Evolutionary conservation across 2,888 invertebrate genomes (phyloP), one percentile per base, ranked within the genome.

Genomic region (Cetonia aurata): DNA sequence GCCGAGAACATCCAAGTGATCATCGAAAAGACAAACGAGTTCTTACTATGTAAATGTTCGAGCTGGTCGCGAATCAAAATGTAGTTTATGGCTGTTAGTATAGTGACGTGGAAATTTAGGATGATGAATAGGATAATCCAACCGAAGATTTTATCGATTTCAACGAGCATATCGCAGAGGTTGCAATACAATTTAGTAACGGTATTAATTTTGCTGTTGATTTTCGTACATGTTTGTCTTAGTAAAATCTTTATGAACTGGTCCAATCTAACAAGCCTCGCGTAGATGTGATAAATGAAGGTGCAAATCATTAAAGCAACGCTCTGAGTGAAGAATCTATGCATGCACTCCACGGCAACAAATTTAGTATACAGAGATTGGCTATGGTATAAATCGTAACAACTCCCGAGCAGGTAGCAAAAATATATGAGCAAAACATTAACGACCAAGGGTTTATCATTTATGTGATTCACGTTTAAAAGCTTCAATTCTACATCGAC

Each of bases 81-180:
- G n/a, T 44, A 44, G n/a, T 59, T 59, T 17, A 59, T 59, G 6
- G 19, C 17, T 25, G 19, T 0, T 0, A 59, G 44, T 25, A 25
- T 12, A 9, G n/a, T 44, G 6, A 44, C 19, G 44, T 44, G 42
- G 12, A 59, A 25, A 46, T 59, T 44, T 6, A 59, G 42, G 3
- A 17, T 44, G 25, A 44, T 25, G 2, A 59, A 59, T 15, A 59
- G 42, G 17, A 59, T n/a, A 8, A 44, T 15, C 59, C 59, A 59
- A 12, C 59, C 59, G n/a, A 44, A 59, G 13, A 44, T 59, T 17
- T 44, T 4, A 9, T 19, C 25, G 8, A 44, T 25, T n/a, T 19
- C 25, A 6, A 44, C 59, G 6, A 59, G 4, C 25, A 59, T 42
- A 19, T 59, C 44, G n/a, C 44, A 44, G 3, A 59, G 19, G 19